A percentile compares a stretch with the other conserved stretches of the same genome.
These are phyloP conservation scores for Mesopsocus fuscifrons DNA, from an alignment of 2,888 invertebrate genomes.

Conservation along the genomic window DNA sequence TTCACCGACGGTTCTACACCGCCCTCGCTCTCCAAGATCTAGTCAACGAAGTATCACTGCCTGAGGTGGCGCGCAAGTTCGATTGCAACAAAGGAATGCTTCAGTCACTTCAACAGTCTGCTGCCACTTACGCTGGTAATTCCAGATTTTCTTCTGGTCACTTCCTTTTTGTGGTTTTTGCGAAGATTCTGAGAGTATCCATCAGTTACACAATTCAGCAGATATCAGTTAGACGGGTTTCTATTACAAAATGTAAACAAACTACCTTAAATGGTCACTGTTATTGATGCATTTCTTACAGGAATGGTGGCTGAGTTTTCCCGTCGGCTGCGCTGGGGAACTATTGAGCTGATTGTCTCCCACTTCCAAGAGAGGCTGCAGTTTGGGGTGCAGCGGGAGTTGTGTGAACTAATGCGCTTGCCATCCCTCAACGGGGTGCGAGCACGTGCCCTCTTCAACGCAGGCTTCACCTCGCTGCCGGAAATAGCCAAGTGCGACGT, in stretches of 20 bases:
- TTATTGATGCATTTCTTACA: too few species aligned
- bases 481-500: constrained; percentile 58
- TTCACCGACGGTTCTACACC: constrained; percentile 55
- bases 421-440: constrained; percentile 64
- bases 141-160: background rate
- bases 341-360: constrained; percentile 68
- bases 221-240: background rate
- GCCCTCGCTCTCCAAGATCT: constrained; percentile 83
- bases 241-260: too few species aligned
- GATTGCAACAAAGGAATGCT: constrained; percentile 74
- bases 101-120: constrained; percentile 84
- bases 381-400: constrained; percentile 83
- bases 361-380: constrained; percentile 89
- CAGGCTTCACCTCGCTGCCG: constrained; percentile 56
- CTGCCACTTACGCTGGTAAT: constrained; percentile 82
- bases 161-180: too few species aligned
- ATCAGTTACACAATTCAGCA: too few species aligned
- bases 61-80: constrained; percentile 64
- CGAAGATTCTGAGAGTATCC: too few species aligned
- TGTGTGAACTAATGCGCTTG: constrained; percentile 77
- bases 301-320: constrained; percentile 97
- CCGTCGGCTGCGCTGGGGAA: constrained; percentile 77
- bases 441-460: constrained; percentile 65
- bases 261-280: too few species aligned
- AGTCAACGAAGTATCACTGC: constrained; percentile 73